A percentile compares a stretch with the other conserved stretches of the same genome.
Evolutionary conservation across 2,113 vertebrate genomes (phyloP).

Genomic region (Xiphorhynchus elegans): DNA sequence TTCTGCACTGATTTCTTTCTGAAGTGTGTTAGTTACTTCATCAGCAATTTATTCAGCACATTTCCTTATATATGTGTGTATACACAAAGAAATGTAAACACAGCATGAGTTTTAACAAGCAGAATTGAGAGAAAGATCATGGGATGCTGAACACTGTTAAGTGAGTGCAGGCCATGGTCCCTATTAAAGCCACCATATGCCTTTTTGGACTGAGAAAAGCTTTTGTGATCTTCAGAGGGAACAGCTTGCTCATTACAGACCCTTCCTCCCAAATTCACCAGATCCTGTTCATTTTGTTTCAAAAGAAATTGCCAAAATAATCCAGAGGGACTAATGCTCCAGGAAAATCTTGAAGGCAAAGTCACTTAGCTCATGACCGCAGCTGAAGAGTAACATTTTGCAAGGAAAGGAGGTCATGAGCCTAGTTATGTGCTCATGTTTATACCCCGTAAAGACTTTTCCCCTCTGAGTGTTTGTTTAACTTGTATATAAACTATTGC

Average conservation of each 20-base stretch:
- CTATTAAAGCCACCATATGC: not conserved
- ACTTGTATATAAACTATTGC: slow-evolving; percentile 48
- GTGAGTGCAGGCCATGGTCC: not conserved
- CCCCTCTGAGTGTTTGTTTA: slow-evolving; percentile 4
- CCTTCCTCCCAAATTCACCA: not conserved
- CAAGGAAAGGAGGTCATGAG: slow-evolving; percentile 30
- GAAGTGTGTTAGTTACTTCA: not conserved
- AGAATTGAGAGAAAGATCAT: not conserved
- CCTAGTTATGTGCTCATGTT: slow-evolving; percentile 29
- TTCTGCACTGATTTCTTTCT: not conserved
- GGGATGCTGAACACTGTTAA: not conserved
- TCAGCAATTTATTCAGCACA: not conserved
- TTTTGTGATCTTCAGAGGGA: not conserved
- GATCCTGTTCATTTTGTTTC: not conserved
- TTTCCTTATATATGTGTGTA: not conserved
- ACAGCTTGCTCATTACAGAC: not conserved
- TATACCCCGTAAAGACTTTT: slow-evolving; percentile 3
- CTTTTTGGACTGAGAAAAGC: not conserved
- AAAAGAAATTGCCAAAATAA: not conserved
- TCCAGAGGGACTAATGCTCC: not conserved
- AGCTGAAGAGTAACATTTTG: not conserved
- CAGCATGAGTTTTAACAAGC: not conserved
- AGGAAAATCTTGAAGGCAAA: slow-evolving; percentile 30
- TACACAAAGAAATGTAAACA: not conserved
- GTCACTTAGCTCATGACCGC: not conserved